Conservation (phyloP, 1,140 invertebrate species). For the Stegodyphus dumicola region DNA sequence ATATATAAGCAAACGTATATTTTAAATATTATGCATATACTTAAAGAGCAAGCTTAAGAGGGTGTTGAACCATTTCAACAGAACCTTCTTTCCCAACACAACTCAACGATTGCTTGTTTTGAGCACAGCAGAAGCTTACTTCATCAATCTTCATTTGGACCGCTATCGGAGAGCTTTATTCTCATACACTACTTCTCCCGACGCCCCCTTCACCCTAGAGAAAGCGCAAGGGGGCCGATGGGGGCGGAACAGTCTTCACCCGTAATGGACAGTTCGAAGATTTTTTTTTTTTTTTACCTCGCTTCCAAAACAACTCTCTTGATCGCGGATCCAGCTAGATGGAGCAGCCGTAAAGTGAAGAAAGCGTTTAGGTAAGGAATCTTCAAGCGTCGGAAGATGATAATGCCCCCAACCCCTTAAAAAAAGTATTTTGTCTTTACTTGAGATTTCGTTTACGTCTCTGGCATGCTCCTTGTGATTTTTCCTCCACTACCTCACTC, state of each 20-base stretch:
- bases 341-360: slow-evolving; percentile 44
- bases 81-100: slow-evolving; percentile 17
- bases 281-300: slow-evolving; percentile 8
- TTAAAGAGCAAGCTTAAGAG: slow-evolving; percentile 12
- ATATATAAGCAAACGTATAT: slow-evolving; percentile 17
- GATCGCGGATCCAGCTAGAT: slow-evolving; percentile 44
- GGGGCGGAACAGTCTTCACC: slow-evolving; percentile 52
- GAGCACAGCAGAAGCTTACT: slow-evolving; percentile 46
- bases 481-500: not conserved
- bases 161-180: slow-evolving; percentile 56
- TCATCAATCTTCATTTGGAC: slow-evolving; percentile 58
- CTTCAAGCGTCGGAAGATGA: slow-evolving; percentile 34
- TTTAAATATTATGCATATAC: slow-evolving; percentile 42
- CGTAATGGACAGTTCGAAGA: slow-evolving; percentile 52
- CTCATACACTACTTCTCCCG: slow-evolving; percentile 47
- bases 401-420: slow-evolving; percentile 33
- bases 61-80: slow-evolving; percentile 48
- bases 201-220: slow-evolving; percentile 21
- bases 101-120: slow-evolving; percentile 40
- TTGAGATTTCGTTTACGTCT: slow-evolving; percentile 43
- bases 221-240: slow-evolving; percentile 5
- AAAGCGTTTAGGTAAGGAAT: slow-evolving; percentile 50
- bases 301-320: slow-evolving; percentile 48
- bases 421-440: slow-evolving; percentile 33
- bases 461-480: not conserved